Percentiles rank a stretch among this genome's conserved stretches.
phyloP scores from a whole-genome alignment of 2,888 invertebrate genomes.

The Tinea pellionella region DNA sequence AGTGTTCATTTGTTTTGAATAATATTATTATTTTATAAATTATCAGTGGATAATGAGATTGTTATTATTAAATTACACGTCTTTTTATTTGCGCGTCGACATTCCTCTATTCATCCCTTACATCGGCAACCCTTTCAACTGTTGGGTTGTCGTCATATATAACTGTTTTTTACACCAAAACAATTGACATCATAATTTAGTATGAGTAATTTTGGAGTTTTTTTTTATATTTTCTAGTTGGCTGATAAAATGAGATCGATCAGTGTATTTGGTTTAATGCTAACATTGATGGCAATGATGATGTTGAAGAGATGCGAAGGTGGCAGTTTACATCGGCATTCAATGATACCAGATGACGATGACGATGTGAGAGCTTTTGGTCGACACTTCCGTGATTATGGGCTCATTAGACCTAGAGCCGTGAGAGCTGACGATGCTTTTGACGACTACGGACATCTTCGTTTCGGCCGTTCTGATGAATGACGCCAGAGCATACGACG shows the following conservation, averaged over 20 bases:
- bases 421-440: constrained; percentile 75
- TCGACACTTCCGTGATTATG: constrained; percentile 68
- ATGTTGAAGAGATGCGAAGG: constrained; percentile 37
- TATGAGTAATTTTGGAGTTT: too few relatives aligned
- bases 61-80: too few relatives aligned
- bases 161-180: too few relatives aligned
- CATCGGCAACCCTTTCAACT: too few relatives aligned
- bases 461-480: constrained; percentile 74
- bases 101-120: too few relatives aligned
- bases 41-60: too few relatives aligned
- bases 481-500: constrained; percentile 28
- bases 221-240: not conserved
- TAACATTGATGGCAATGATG: constrained; percentile 28
- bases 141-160: too few relatives aligned
- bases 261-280: constrained; percentile 33
- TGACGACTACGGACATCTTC: constrained; percentile 81
- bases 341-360: constrained; percentile 24
- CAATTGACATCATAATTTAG: too few relatives aligned
- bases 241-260: constrained; percentile 36
- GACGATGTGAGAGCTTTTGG: constrained; percentile 26
- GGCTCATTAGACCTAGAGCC: constrained; percentile 65
- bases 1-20: too few relatives aligned
- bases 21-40: too few relatives aligned
- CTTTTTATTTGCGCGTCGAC: too few relatives aligned
- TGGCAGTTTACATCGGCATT: constrained; percentile 30